phyloP scores from a whole-genome alignment of 2,797 vertebrate species.

The Phylloscopus collybita region DNA sequence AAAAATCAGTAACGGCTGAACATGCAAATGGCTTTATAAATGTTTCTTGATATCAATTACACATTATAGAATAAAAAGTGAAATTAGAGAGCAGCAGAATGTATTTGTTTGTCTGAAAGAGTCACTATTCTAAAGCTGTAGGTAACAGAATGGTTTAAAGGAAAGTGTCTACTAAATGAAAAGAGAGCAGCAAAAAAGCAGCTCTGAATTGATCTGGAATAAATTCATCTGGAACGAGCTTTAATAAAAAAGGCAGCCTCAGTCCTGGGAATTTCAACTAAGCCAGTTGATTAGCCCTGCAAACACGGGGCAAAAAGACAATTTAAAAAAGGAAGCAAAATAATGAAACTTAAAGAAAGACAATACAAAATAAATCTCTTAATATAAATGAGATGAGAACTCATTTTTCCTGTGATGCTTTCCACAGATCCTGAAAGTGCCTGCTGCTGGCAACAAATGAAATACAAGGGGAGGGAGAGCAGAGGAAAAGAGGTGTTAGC shows the following conservation, averaged over 20 bases:
- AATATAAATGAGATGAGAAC: neutral
- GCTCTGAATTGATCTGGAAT: neutral
- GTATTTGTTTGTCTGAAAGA: neutral
- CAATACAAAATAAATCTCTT: slow-evolving; percentile 18
- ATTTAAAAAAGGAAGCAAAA: neutral
- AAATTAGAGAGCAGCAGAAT: neutral
- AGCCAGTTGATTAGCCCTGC: slow-evolving; percentile 11
- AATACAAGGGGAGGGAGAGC: slow-evolving; percentile 26
- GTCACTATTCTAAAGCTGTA: neutral
- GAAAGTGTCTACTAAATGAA: neutral
- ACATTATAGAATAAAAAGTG: neutral
- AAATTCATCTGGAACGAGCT: neutral
- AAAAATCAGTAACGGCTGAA: neutral
- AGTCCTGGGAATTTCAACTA: neutral
- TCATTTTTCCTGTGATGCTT: neutral
- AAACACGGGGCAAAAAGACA: neutral
- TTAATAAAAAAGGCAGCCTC: neutral
- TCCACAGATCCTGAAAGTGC: slow-evolving; percentile 19
- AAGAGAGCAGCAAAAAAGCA: neutral
- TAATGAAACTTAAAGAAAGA: slow-evolving; percentile 13
- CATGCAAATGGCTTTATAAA: neutral
- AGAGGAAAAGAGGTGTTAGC: slow-evolving; percentile 28
- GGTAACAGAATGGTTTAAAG: neutral
- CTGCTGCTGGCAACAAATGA: slow-evolving; percentile 38
- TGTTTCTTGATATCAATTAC: neutral